These are phyloP conservation scores for Brachyhypopomus gauderio DNA, from an alignment of 2,113 vertebrate species.

Conservation along the genomic window DNA sequence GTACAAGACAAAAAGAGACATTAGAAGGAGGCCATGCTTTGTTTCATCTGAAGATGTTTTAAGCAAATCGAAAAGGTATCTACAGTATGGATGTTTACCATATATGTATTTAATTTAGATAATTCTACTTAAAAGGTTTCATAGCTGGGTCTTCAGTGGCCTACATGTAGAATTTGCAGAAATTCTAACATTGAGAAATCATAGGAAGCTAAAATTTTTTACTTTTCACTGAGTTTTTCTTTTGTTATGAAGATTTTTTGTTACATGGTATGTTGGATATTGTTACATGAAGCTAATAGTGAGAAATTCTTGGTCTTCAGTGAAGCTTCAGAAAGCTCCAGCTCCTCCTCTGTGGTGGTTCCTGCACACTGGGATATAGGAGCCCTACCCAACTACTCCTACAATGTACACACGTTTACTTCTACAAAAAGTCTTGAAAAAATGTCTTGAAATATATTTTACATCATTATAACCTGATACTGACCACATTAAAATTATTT, in stretches of 20 bases:
- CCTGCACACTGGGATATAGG: conserved; percentile 85
- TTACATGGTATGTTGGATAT: background rate
- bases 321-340: conserved; percentile 43
- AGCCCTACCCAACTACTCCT: conserved; percentile 76
- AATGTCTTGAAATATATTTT: background rate
- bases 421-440: background rate
- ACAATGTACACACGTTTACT: conserved; percentile 73
- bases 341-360: conserved; percentile 61
- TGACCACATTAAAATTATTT: no score
- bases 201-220: no score
- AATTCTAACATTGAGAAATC: no score
- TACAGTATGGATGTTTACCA: background rate
- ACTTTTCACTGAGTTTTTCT: no score
- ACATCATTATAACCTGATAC: no score
- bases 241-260: no score
- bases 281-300: background rate
- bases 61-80: conserved; percentile 65
- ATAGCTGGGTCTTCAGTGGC: no score
- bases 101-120: background rate
- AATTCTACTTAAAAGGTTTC: no score
- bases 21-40: conserved; percentile 85
- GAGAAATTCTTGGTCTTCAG: conserved; percentile 36
- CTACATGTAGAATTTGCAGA: no score
- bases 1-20: conserved; percentile 72
- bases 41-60: conserved; percentile 82